A percentile compares a stretch with the other conserved stretches of the same genome.
Evolutionary conservation across 1,140 invertebrate genomes (phyloP).

Genomic region (Ctenoplectra terminalis): DNA sequence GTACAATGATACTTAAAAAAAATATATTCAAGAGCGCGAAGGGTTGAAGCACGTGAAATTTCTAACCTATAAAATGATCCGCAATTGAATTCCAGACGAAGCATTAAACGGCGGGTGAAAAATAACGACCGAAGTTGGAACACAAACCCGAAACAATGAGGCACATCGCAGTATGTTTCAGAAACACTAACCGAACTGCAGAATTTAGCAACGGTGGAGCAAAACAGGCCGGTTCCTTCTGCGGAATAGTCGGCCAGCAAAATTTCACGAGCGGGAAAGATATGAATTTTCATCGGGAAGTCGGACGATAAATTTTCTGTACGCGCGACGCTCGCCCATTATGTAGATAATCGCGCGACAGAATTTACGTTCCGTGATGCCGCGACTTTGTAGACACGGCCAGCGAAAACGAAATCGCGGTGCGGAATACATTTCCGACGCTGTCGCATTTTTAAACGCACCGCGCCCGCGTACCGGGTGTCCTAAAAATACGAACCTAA

Average conservation of each 20-base stretch:
- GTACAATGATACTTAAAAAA: too few relatives aligned
- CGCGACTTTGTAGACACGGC: conserved; percentile 29
- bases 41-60: too few relatives aligned
- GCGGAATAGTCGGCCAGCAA: neutral
- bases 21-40: too few relatives aligned
- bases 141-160: neutral
- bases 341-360: conserved; percentile 49
- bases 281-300: conserved; percentile 53
- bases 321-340: conserved; percentile 33
- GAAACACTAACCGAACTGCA: too few relatives aligned
- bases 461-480: too few relatives aligned
- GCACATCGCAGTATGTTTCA: neutral
- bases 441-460: conserved; percentile 10
- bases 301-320: conserved; percentile 43
- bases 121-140: neutral
- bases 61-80: too few relatives aligned
- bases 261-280: neutral
- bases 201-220: neutral
- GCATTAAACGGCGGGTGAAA: too few relatives aligned
- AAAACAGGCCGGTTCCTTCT: neutral
- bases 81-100: too few relatives aligned
- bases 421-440: conserved; percentile 19
- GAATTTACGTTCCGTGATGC: conserved; percentile 45
- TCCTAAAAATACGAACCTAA: too few relatives aligned
- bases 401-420: conserved; percentile 33